Evolutionary conservation across 2,797 vertebrate genomes (phyloP).

Genomic region (Manis javanica): DNA sequence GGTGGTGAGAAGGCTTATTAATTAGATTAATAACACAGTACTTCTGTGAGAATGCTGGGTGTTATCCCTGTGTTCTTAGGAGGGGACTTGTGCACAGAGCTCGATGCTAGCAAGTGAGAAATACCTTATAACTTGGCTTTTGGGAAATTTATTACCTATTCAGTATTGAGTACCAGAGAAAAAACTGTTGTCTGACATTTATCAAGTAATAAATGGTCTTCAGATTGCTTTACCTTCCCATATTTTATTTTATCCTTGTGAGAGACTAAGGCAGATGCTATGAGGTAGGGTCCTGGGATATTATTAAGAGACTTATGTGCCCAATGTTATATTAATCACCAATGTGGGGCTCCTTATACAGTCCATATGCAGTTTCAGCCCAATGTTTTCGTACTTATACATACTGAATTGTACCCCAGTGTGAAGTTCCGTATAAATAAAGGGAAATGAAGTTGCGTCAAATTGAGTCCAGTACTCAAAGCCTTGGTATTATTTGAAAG

Average conservation of each 20-base stretch:
- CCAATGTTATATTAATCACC: background rate
- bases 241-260: background rate
- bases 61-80: background rate
- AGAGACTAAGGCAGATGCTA: background rate
- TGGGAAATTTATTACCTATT: background rate
- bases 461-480: background rate
- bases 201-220: conserved; percentile 23
- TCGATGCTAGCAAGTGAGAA: background rate
- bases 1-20: background rate
- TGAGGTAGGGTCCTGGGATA: background rate
- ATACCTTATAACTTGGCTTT: background rate
- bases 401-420: background rate
- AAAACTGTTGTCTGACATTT: background rate
- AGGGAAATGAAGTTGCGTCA: background rate
- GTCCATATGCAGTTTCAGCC: background rate
- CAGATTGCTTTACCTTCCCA: background rate
- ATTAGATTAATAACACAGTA: background rate
- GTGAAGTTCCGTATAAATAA: background rate
- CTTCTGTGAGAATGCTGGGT: background rate
- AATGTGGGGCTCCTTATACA: background rate
- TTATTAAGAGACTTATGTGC: background rate
- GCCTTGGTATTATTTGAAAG: background rate
- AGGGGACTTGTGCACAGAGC: background rate
- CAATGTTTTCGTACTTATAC: background rate
- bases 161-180: background rate